A percentile compares a stretch with the other conserved stretches of the same genome.
Evolutionary conservation across 2,888 invertebrate genomes (phyloP).

Genomic region (Hyppa rectilinea): DNA sequence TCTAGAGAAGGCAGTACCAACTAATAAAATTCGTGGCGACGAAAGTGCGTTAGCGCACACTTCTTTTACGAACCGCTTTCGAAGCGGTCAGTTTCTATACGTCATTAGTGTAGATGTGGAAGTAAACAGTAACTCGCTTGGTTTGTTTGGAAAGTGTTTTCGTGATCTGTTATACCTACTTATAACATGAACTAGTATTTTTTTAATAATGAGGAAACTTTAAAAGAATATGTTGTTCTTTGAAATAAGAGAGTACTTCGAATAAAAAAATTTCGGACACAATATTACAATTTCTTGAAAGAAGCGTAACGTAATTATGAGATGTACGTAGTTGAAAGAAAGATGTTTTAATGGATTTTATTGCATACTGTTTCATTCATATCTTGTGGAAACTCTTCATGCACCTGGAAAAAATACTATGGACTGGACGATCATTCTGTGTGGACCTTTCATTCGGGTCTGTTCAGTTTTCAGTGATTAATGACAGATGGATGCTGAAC

Average conservation of each 20-base stretch:
- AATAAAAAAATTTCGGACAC: background rate
- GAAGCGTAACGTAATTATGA: too few relatives aligned
- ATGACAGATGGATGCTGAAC: too few relatives aligned
- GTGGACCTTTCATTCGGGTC: background rate
- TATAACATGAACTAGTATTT: background rate
- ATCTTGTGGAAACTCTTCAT: background rate
- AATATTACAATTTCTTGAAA: conserved; percentile 20
- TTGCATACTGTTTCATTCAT: background rate
- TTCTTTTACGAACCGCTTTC: too few relatives aligned
- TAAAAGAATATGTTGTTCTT: background rate
- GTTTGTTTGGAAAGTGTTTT: too few relatives aligned
- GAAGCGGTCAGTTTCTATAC: too few relatives aligned
- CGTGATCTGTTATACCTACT: too few relatives aligned
- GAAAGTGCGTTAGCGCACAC: too few relatives aligned
- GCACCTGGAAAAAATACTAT: background rate
- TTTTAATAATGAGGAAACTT: too few relatives aligned
- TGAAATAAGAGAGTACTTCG: background rate
- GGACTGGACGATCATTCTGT: background rate
- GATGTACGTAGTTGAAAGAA: background rate
- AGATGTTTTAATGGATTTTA: background rate
- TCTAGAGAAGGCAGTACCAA: too few relatives aligned
- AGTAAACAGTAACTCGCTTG: too few relatives aligned
- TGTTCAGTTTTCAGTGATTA: background rate
- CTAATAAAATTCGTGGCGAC: too few relatives aligned
- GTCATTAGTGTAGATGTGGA: too few relatives aligned